Percentiles rank a stretch among this genome's conserved stretches.
phyloP scores from a whole-genome alignment of 2,888 invertebrate species.

The Nymphalis urticae region DNA sequence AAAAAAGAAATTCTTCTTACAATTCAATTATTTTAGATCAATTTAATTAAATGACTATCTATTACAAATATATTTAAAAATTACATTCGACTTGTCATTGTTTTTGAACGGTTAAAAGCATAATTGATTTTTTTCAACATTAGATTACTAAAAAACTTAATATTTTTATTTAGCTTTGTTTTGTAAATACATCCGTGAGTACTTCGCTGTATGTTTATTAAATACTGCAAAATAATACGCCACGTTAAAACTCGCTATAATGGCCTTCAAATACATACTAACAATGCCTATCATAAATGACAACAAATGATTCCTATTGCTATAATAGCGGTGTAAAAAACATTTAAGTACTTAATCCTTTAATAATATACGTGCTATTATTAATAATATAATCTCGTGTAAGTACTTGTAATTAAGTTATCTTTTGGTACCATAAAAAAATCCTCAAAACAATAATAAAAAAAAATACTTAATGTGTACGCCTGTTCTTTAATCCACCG shows the following conservation, averaged over 20 bases:
- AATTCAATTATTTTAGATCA: not conserved
- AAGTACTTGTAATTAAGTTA: too few relatives aligned
- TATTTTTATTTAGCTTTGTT: slow-evolving; percentile 39
- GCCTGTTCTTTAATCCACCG: too few relatives aligned
- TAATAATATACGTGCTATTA: too few relatives aligned
- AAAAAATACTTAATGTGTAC: too few relatives aligned
- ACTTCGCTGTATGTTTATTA: slow-evolving; percentile 6
- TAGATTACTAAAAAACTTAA: slow-evolving; percentile 36
- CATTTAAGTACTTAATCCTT: too few relatives aligned
- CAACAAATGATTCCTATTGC: slow-evolving; percentile 1
- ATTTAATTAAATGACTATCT: not conserved
- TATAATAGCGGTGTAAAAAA: slow-evolving; percentile 7
- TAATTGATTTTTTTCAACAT: slow-evolving; percentile 43
- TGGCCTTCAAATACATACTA: not conserved
- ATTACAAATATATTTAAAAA: not conserved
- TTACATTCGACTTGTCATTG: slow-evolving; percentile 7
- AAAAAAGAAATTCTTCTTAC: too few relatives aligned
- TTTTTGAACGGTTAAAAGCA: slow-evolving; percentile 38
- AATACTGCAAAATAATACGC: not conserved
- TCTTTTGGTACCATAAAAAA: too few relatives aligned
- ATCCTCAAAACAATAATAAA: too few relatives aligned
- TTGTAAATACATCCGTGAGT: slow-evolving; percentile 40
- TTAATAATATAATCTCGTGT: too few relatives aligned
- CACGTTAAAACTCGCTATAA: not conserved
- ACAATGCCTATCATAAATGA: not conserved